A percentile compares a stretch with the other conserved stretches of the same genome.
These are phyloP conservation scores for Propithecus perrieri DNA, from an alignment of 2,797 vertebrate species.

Conservation along the genomic window DNA sequence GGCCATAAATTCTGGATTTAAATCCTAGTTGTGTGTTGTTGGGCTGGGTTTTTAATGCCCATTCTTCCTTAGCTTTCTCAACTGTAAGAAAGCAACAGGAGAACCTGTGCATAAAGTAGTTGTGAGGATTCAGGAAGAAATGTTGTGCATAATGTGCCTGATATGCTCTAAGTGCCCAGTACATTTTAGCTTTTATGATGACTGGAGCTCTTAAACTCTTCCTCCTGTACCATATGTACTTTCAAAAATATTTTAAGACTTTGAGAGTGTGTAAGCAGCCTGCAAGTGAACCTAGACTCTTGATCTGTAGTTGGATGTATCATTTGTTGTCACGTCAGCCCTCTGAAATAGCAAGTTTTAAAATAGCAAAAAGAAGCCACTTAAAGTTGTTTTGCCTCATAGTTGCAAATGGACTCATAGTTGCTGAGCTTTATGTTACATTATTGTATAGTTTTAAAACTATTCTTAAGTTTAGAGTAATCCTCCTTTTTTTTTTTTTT, in stretches of 20 bases:
- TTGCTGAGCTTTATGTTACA: not conserved
- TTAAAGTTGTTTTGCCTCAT: constrained; percentile 4
- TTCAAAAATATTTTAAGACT: not conserved
- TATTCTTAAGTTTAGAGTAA: not conserved
- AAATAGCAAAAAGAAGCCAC: not conserved
- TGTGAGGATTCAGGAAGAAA: not conserved
- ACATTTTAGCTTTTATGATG: not conserved
- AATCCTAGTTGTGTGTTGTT: not conserved
- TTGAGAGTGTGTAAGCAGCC: not conserved
- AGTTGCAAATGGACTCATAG: not conserved
- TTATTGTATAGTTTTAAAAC: not conserved
- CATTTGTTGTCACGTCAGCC: not conserved
- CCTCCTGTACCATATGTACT: not conserved
- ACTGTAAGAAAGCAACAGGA: not conserved
- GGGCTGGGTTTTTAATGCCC: not conserved
- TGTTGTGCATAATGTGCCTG: not conserved
- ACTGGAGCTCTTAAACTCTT: not conserved
- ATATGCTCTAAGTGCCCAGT: not conserved
- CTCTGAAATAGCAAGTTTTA: not conserved
- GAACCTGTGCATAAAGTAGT: not conserved
- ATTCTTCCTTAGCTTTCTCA: not conserved
- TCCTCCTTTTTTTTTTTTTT: not conserved
- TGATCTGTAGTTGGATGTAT: not conserved
- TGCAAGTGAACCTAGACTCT: not conserved
- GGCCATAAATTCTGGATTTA: not conserved